A percentile compares a stretch with the other conserved stretches of the same genome.
These are phyloP conservation scores for Cygnus buccinator DNA, from an alignment of 2,113 vertebrate genomes.

Conservation along the genomic window DNA sequence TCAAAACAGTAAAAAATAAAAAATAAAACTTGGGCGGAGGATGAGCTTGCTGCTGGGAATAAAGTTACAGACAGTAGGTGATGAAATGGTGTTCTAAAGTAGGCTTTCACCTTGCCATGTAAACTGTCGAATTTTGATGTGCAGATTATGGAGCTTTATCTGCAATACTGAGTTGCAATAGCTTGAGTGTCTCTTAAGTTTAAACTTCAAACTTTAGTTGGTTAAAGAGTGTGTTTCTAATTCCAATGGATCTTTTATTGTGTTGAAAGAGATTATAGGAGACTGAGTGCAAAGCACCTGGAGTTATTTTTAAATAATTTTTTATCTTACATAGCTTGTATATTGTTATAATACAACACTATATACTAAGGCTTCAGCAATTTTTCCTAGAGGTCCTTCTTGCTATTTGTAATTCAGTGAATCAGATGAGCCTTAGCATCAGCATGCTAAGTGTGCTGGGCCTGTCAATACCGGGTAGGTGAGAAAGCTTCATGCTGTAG, in stretches of 20 bases:
- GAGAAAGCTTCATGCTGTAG: neutral
- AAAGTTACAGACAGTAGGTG: neutral
- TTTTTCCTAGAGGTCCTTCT: neutral
- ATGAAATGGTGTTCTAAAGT: neutral
- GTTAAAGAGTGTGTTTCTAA: neutral
- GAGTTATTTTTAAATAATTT: neutral
- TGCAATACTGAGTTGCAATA: neutral
- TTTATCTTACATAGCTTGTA: neutral
- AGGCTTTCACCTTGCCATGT: neutral
- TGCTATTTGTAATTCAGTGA: neutral
- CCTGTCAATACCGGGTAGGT: rapidly evolving
- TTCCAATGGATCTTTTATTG: neutral
- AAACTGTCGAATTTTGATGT: neutral
- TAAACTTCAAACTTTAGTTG: neutral
- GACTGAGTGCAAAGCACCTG: neutral
- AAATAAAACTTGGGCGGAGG: neutral
- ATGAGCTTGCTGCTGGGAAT: neutral
- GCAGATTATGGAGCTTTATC: neutral
- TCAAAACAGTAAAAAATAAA: neutral
- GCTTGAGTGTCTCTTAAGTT: neutral
- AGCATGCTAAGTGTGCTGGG: neutral
- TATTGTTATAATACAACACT: neutral
- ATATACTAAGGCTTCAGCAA: neutral
- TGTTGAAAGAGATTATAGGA: neutral
- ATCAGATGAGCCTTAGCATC: neutral